phyloP scores from a whole-genome alignment of 2,797 vertebrate genomes.

The Pitangus sulphuratus region DNA sequence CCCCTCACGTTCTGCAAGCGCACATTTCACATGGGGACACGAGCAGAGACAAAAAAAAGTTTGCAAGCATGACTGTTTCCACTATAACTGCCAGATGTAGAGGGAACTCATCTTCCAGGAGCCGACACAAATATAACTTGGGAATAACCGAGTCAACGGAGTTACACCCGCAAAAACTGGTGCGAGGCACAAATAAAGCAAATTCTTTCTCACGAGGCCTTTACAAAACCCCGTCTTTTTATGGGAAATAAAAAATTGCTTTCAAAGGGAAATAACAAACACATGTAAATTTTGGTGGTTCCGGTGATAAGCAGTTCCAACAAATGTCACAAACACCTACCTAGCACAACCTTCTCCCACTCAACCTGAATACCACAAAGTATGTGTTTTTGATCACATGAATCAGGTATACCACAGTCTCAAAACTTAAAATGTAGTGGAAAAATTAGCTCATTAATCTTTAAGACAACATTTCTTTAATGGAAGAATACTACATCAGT shows the following conservation, averaged over 20 bases:
- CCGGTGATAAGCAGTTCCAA: slow-evolving; percentile 70
- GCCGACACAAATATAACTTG: background rate
- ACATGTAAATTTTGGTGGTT: slow-evolving; percentile 70
- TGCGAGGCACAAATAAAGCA: background rate
- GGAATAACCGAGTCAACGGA: background rate
- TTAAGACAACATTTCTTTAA: slow-evolving; percentile 57
- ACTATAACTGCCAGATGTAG: background rate
- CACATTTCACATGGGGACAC: background rate
- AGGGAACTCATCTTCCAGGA: background rate
- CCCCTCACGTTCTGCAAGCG: background rate
- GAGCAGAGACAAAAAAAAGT: background rate
- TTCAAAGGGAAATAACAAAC: slow-evolving; percentile 73
- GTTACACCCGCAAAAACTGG: background rate
- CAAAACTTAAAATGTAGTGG: slow-evolving; percentile 37
- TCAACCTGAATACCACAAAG: slow-evolving; percentile 64
- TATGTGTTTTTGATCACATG: slow-evolving; percentile 52
- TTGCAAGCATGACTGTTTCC: background rate
- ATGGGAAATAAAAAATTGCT: slow-evolving; percentile 71
- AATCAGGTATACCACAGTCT: slow-evolving; percentile 54
- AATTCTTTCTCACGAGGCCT: slow-evolving; percentile 15
- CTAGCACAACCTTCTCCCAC: slow-evolving; percentile 49
- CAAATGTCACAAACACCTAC: slow-evolving; percentile 73
- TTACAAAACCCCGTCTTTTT: slow-evolving; percentile 58
- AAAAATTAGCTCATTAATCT: slow-evolving; percentile 67
- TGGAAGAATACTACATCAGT: slow-evolving; percentile 39